Percentiles rank a stretch among this genome's conserved stretches.
Evolutionary conservation across 2,888 invertebrate species (phyloP).

Genomic region (Spilosoma lubricipeda): DNA sequence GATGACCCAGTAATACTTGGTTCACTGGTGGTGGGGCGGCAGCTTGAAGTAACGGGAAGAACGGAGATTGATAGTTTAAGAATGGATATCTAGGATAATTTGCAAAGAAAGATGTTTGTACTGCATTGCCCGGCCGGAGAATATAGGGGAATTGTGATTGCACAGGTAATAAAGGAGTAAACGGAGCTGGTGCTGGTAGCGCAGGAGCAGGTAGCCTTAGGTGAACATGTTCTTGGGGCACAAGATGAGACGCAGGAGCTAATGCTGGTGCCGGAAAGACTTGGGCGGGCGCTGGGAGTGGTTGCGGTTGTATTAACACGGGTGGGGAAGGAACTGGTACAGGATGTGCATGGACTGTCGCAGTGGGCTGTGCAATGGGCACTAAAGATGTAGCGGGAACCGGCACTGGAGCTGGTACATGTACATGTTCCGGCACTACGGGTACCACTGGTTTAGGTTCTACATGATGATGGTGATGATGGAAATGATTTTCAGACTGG

Average conservation of each 20-base stretch:
- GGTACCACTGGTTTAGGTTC: constrained; percentile 72
- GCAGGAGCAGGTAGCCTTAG: constrained; percentile 64
- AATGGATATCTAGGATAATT: constrained; percentile 80
- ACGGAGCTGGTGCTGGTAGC: constrained; percentile 61
- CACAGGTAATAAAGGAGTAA: constrained; percentile 56
- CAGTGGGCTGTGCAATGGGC: constrained; percentile 63
- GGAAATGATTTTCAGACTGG: constrained; percentile 74
- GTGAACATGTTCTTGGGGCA: constrained; percentile 62
- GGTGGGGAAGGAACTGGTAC: constrained; percentile 66
- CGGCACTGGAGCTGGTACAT: constrained; percentile 53
- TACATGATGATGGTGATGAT: constrained; percentile 81
- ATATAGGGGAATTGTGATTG: constrained; percentile 71
- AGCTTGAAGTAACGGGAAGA: constrained; percentile 58
- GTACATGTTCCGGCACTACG: constrained; percentile 60
- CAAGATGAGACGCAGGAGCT: constrained; percentile 57
- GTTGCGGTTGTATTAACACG: constrained; percentile 53
- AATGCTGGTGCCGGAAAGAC: constrained; percentile 49
- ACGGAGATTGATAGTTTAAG: constrained; percentile 67
- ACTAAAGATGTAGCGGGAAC: constrained; percentile 60
- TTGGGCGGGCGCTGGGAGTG: constrained; percentile 51
- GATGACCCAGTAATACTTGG: constrained; percentile 57
- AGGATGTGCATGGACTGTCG: constrained; percentile 61
- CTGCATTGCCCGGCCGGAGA: constrained; percentile 78
- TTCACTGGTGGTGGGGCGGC: constrained; percentile 54
- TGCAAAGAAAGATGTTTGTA: constrained; percentile 79